phyloP scores from a whole-genome alignment of 2,113 vertebrate genomes.

The Paraplagusia blochii region DNA sequence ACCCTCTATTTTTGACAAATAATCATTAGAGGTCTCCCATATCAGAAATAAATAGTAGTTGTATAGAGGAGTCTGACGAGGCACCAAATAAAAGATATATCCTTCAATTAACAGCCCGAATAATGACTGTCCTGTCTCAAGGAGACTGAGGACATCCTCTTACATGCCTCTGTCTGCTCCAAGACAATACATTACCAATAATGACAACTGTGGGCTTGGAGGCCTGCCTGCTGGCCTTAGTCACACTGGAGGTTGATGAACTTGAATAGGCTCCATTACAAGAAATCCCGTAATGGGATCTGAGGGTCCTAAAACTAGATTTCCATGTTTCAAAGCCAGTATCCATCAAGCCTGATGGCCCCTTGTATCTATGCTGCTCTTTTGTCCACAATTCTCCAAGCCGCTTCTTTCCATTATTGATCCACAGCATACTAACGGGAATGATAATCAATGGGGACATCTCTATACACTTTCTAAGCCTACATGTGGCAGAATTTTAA shows the following conservation, averaged over 20 bases:
- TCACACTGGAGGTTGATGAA: conserved; percentile 14
- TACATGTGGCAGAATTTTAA: conserved; percentile 30
- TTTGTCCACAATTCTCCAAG: conserved; percentile 2
- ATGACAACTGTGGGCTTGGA: conserved; percentile 33
- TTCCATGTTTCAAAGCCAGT: conserved; percentile 19
- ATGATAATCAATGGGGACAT: conserved; percentile 70
- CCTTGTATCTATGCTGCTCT: conserved; percentile 19
- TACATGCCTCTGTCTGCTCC: conserved; percentile 11
- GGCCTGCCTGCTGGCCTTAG: conserved; percentile 37
- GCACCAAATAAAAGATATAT: conserved; percentile 19
- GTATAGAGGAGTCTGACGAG: conserved; percentile 24
- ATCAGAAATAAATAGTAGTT: conserved; percentile 18
- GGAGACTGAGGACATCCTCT: conserved; percentile 48
- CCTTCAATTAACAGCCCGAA: conserved; percentile 40
- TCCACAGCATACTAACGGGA: conserved; percentile 47
- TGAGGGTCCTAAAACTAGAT: conserved; percentile 2
- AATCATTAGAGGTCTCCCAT: conserved; percentile 12
- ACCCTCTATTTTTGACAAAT: too few relatives aligned
- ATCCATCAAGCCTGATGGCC: conserved; percentile 9
- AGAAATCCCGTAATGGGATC: neutral
- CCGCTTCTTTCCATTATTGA: conserved; percentile 57
- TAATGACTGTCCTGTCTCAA: conserved; percentile 42
- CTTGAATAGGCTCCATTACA: conserved; percentile 25
- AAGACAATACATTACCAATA: conserved; percentile 34
- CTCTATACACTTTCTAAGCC: conserved; percentile 57